These are phyloP conservation scores for Menidia beryllina DNA, from an alignment of 2,113 vertebrate species.

Conservation along the genomic window DNA sequence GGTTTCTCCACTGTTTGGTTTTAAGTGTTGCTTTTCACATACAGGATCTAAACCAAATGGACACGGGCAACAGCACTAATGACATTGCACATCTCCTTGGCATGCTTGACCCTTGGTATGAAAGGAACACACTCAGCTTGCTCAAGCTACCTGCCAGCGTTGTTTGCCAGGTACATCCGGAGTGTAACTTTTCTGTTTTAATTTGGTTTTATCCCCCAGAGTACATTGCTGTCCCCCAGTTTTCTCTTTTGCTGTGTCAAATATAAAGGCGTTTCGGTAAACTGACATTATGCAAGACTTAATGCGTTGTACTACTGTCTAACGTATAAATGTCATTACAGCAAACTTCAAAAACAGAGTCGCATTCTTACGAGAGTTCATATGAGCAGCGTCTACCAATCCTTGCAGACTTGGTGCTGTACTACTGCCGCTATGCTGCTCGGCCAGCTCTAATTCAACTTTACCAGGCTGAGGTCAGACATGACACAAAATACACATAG, in stretches of 20 bases:
- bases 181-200: background rate
- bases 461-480: constrained; percentile 92
- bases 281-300: too few relatives aligned
- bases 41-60: constrained; percentile 57
- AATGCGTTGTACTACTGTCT: background rate
- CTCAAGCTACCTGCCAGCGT: constrained; percentile 89
- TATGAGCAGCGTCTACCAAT: constrained; percentile 87
- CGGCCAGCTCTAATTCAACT: constrained; percentile 90
- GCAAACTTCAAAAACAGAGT: constrained; percentile 88
- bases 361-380: constrained; percentile 67
- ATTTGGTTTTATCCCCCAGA: background rate
- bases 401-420: constrained; percentile 93
- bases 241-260: too few relatives aligned
- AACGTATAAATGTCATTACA: constrained; percentile 28
- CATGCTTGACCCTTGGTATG: constrained; percentile 97
- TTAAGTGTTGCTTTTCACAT: constrained; percentile 18
- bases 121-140: constrained; percentile 91
- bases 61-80: constrained; percentile 87
- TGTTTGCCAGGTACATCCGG: constrained; percentile 88
- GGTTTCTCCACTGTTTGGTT: background rate
- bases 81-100: constrained; percentile 94
- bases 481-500: background rate
- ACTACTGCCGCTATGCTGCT: constrained; percentile 91
- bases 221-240: background rate
- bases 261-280: too few relatives aligned